Base-by-base conservation (phyloP, 2,113 vertebrate species). In the Petrocephalus zakoni region DNA sequence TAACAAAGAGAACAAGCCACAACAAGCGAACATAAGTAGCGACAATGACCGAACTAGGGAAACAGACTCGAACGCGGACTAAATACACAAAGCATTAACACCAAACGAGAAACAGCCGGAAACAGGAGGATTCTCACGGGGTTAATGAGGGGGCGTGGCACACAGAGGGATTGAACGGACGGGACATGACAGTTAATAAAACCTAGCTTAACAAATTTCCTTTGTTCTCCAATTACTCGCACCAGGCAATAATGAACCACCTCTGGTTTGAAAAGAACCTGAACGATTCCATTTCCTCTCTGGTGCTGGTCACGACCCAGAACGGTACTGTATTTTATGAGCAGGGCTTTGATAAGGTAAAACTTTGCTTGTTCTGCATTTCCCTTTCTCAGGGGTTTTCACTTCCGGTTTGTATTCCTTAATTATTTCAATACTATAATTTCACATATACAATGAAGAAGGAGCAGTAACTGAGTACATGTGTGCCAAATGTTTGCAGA, bases 221-320 rank as follows among this genome's bases (percentile, higher is more conserved):
- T 42, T 19, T 37, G 5, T 13, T 37, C 34, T 15, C 34, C 1
- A 19, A 75, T 75, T 17, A 42, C 17, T 42, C 34, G 8, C 72
- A 75, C 72, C 72, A 75, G 72, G 72, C 34, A 42, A 37, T 75
- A 34, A 75, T 42, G 72, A 34, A 42, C 72, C 72, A 75, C 15
- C 72, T 75, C 34, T 75, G 72, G 72, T 75, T 75, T 17, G 34
- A 75, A 75, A 75, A 75, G 72, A 75, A 75, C 72, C 72, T 75
- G 72, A 19, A 75, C 42, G 42, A 75, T 75, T 37, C 34, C 11
- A 42, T 75, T 75, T 75, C 72, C 15, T 75, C 72, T 75, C 72
- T 29, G 37, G 72, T 75, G 72, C 72, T 75, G 61, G 25, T 68
- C n/a, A 8, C 29, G 34, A 75, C 37, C 17, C 72, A 37, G 72